Percentiles rank a stretch among this genome's conserved stretches.
Evolutionary conservation across 2,797 vertebrate species (phyloP).

Genomic region (Heliangelus exortis): DNA sequence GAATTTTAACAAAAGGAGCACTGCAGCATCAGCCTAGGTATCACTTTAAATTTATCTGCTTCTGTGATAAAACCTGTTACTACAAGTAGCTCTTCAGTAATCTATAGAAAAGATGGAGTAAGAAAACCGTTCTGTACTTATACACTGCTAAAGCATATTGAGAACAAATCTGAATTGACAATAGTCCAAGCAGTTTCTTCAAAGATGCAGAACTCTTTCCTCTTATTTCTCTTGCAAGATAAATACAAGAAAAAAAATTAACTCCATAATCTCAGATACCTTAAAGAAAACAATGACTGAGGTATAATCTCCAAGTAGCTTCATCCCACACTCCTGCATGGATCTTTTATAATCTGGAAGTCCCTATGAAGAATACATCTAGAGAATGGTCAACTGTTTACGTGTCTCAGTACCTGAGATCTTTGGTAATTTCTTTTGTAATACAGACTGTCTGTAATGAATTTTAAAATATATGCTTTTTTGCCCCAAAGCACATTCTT

Average conservation of each 20-base stretch:
- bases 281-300: neutral
- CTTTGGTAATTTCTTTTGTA: neutral
- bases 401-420: neutral
- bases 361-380: neutral
- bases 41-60: neutral
- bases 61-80: neutral
- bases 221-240: neutral
- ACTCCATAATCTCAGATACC: neutral
- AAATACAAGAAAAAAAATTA: neutral
- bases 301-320: neutral
- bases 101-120: neutral
- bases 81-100: rapidly evolving
- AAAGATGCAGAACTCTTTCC: neutral
- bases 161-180: neutral
- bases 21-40: neutral
- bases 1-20: neutral
- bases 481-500: neutral
- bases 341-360: neutral
- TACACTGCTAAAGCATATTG: neutral
- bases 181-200: neutral
- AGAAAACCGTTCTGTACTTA: neutral
- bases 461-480: neutral
- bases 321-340: neutral
- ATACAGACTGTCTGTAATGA: neutral
- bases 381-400: neutral